Evolutionary conservation across 1,140 invertebrate genomes (phyloP), one percentile per base, ranked within the genome.

Genomic region (Macrocentrus cingulum): DNA sequence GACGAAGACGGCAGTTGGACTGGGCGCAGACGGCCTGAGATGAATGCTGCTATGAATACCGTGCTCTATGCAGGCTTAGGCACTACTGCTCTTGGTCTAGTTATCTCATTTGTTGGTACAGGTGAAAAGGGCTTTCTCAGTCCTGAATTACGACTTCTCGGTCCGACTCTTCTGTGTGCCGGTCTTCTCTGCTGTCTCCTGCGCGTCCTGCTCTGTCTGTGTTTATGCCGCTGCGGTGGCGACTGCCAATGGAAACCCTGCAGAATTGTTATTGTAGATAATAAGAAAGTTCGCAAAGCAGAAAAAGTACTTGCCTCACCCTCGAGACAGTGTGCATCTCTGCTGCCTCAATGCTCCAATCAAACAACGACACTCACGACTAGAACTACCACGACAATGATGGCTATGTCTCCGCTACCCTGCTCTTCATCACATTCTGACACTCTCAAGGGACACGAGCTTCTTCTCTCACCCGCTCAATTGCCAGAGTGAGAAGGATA

Each of bases 101-200:
- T 93, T 59, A 91, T 93, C 58, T 91, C 90, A 62, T 92, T 93
- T 79, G 91, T 94, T 19, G 91, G 91, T 61, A 91, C 91, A 46
- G 91, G 91, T 60, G 91, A 94, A 76, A 91, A 92, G 79, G 91
- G 91, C 65, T 94, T 94, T 83, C 89, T 91, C 76, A 92, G 91
- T 45, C 84, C 88, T 36, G 90, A 92, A 72, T 79, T 94, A 44
- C 84, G 89, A 52, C 83, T 92, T 59, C 90, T 93, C 72, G 91
- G 91, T 34, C 91, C 91, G 34, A 88, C 88, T 36, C 84, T 91
- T 32, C 81, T 87, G 57, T 84, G 83, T 62, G 75, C 84, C 50
- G 84, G 84, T 49, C 67, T 84, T 49, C 73, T 85, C 34, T 86
- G 84, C 70, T 86, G 84, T 63, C 74, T 84, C 23, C 69, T 86